Evolutionary conservation across 2,888 invertebrate genomes (phyloP), one percentile per base, ranked within the genome.

Genomic region (Diaprepes abbreviatus): DNA sequence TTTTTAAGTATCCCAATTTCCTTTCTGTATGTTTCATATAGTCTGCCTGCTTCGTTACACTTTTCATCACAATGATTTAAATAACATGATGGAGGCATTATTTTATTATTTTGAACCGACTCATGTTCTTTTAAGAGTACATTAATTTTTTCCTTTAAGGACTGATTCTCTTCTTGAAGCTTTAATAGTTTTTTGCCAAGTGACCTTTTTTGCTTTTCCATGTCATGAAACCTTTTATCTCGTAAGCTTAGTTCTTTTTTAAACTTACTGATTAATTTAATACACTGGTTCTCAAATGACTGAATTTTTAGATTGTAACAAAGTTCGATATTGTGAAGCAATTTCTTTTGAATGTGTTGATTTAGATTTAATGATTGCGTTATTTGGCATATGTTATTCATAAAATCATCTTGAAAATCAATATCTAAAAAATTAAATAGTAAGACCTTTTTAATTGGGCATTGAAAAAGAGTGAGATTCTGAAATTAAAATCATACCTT

Each of bases 161-260:
- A 54, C 28, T 70, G 66, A 59, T 75, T 70, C 64, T 76, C 72
- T 33, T 64, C 54, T 52, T 66, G 38, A 2, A 74, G 17, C 68
- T 70, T 70, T 9, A 59, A 10, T 12, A 76, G 21, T 54, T 74
- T 72, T 33, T 72, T 72, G 62, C 76, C 75, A 21, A 74, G 31
- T 19, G 66, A 7, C 31, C 58, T 70, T 54, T 73, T 75, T 35
- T 60, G 48, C 67, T 73, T 74, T 10, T 72, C 19, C 2, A 64
- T 35, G 21, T 74, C 71, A 14, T 69, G 57, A 19, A 75, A 43
- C 55, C 73, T 69, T 48, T 67, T 36, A 17, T 75, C 73, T 17
- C 70, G 62, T 14, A n/a, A 19, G 14, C 14, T 38, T n/a, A 71
- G 40, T 59, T 74, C 70, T 7, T 57, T 73, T 72, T 72, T 75